A percentile compares a stretch with the other conserved stretches of the same genome.
phyloP scores from a whole-genome alignment of 1,140 invertebrate genomes.

The Arctopsyche grandis region DNA sequence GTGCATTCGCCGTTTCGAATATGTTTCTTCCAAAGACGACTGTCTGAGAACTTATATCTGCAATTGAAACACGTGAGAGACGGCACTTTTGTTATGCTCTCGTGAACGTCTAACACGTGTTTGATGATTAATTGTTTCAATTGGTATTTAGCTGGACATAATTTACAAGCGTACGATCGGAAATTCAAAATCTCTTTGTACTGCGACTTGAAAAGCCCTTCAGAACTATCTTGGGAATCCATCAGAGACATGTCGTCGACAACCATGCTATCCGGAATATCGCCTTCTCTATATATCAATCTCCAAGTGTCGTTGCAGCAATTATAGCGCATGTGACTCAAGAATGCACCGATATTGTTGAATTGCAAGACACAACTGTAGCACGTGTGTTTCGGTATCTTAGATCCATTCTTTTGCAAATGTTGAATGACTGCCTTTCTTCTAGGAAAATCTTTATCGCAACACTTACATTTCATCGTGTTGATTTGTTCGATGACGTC shows the following conservation, averaged over 20 bases:
- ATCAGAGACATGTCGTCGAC: constrained; percentile 60
- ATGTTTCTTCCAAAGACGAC: constrained; percentile 63
- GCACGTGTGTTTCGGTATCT: constrained; percentile 68
- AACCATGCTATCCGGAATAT: constrained; percentile 64
- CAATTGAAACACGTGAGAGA: constrained; percentile 63
- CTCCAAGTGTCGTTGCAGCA: constrained; percentile 65
- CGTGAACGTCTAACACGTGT: constrained; percentile 65
- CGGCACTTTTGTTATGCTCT: constrained; percentile 62
- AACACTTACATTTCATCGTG: constrained; percentile 64
- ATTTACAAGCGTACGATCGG: constrained; percentile 64
- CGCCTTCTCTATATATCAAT: constrained; percentile 65
- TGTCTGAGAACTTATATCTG: constrained; percentile 62
- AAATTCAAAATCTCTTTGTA: constrained; percentile 66
- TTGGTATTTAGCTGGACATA: constrained; percentile 65
- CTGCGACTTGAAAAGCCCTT: constrained; percentile 57
- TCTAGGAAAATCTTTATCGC: constrained; percentile 62
- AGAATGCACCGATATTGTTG: constrained; percentile 64
- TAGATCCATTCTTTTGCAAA: constrained; percentile 65
- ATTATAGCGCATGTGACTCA: constrained; percentile 66
- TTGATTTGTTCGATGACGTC: constrained; percentile 66
- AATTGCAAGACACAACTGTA: constrained; percentile 70
- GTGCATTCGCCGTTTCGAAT: constrained; percentile 65
- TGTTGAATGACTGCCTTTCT: constrained; percentile 66
- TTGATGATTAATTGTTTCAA: constrained; percentile 67
- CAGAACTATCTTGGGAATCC: constrained; percentile 34